phyloP scores from a whole-genome alignment of 1,140 invertebrate genomes.

The Pristionchus pacificus region DNA sequence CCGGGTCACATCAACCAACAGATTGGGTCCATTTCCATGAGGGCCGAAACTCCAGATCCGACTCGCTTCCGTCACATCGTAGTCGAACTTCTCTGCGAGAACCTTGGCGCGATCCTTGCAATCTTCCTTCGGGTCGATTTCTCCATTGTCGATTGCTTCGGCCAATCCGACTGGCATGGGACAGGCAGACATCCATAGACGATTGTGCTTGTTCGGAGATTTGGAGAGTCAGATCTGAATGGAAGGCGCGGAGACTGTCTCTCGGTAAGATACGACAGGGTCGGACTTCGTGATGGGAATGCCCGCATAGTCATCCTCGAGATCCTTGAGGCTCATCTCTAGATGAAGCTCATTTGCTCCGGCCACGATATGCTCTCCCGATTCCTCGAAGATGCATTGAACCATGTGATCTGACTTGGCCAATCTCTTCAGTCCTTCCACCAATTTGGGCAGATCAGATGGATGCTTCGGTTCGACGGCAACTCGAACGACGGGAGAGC shows the following conservation, averaged over 20 bases:
- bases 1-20: constrained; percentile 95
- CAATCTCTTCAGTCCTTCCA: constrained; percentile 70
- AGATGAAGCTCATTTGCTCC: constrained; percentile 98
- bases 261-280: constrained; percentile 97
- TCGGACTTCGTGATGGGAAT: constrained; percentile 98
- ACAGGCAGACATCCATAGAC: constrained; percentile 90
- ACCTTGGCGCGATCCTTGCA: constrained; percentile 93
- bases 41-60: constrained; percentile 99
- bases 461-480: constrained; percentile 99
- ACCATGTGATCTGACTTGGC: constrained; percentile 99
- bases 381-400: constrained; percentile 96
- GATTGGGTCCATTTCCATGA: constrained; percentile 93
- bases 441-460: constrained; percentile 94
- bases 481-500: constrained; percentile 96
- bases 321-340: constrained; percentile 98
- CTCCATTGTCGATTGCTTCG: constrained; percentile 93
- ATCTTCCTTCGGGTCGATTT: constrained; percentile 89
- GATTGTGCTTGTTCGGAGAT: constrained; percentile 99
- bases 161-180: constrained; percentile 92
- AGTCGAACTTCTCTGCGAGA: constrained; percentile 88
- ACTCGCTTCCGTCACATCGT: constrained; percentile 95
- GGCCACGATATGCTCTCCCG: constrained; percentile 98
- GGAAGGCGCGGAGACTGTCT: constrained; percentile 92
- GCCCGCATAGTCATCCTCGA: constrained; percentile 98
- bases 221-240: constrained; percentile 92